A percentile compares a stretch with the other conserved stretches of the same genome.
phyloP scores from a whole-genome alignment of 2,113 vertebrate species.

The Muntiacus reevesi region DNA sequence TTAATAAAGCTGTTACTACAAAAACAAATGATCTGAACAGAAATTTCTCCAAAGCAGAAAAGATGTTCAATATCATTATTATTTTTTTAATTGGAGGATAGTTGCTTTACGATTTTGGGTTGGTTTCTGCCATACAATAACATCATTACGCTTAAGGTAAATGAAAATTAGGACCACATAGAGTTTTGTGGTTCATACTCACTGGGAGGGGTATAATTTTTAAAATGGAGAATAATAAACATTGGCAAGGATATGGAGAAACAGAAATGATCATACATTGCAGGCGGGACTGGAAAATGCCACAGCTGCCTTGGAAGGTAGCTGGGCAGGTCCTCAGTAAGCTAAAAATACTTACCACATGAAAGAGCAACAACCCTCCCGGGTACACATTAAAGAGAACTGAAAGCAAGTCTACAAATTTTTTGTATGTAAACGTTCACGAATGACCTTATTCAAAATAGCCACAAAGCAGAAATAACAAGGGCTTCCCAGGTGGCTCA shows the following conservation, averaged over 20 bases:
- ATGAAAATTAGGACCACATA: background rate
- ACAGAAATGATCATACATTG: background rate
- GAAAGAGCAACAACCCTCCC: background rate
- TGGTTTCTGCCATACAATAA: background rate
- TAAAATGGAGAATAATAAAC: background rate
- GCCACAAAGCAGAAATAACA: background rate
- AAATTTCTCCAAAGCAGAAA: conserved; percentile 21
- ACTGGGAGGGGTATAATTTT: background rate
- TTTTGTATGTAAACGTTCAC: background rate
- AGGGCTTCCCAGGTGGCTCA: background rate
- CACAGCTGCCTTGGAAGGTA: background rate
- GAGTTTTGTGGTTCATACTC: background rate
- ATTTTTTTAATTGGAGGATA: background rate
- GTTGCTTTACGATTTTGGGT: background rate
- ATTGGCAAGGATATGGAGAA: background rate
- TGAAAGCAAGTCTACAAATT: background rate
- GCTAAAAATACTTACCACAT: background rate
- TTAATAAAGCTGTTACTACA: background rate
- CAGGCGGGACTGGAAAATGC: background rate
- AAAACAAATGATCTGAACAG: background rate
- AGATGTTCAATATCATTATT: background rate
- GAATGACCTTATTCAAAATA: background rate
- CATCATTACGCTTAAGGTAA: background rate
- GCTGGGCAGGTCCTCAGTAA: background rate
- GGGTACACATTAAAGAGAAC: background rate